A percentile compares a stretch with the other conserved stretches of the same genome.
These are phyloP conservation scores for Charanyca ferruginea DNA, from an alignment of 2,888 invertebrate species.

Conservation along the genomic window DNA sequence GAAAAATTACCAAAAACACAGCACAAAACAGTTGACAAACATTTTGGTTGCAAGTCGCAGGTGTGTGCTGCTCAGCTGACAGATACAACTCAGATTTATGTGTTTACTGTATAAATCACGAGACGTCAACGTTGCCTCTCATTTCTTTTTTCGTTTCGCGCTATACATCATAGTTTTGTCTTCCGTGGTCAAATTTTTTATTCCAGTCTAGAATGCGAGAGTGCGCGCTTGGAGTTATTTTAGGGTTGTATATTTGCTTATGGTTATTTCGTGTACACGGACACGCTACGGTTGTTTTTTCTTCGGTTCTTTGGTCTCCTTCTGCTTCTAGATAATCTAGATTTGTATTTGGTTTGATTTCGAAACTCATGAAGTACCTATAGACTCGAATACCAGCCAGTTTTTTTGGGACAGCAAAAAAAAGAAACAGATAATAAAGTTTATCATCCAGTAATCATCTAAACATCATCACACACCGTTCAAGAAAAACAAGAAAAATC, in stretches of 20 bases:
- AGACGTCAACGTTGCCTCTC: conserved; percentile 77
- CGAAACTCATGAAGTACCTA: background rate
- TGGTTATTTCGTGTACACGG: background rate
- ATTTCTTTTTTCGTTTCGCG: conserved; percentile 84
- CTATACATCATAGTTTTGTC: conserved; percentile 86
- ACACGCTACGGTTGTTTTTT: background rate
- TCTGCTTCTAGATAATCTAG: background rate
- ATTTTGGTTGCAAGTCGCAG: conserved; percentile 70
- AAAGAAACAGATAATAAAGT: conserved; percentile 18
- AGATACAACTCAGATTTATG: conserved; percentile 91
- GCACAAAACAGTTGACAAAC: conserved; percentile 47
- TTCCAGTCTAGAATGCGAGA: conserved; percentile 42
- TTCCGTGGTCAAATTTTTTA: conserved; percentile 76
- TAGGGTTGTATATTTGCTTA: conserved; percentile 16
- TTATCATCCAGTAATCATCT: conserved; percentile 2
- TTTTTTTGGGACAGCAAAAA: too few species aligned
- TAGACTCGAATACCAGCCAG: background rate
- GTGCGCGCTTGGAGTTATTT: conserved; percentile 44
- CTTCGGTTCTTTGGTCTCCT: background rate
- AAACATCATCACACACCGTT: conserved; percentile 9
- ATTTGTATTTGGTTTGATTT: background rate
- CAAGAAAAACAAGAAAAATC: conserved; percentile 49
- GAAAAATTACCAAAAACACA: background rate
- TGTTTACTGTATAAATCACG: conserved; percentile 91
- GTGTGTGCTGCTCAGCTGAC: conserved; percentile 75